Percentiles rank a stretch among this genome's conserved stretches.
Conservation (phyloP, 2,113 vertebrate genomes). For the Actenoides hombroni region DNA sequence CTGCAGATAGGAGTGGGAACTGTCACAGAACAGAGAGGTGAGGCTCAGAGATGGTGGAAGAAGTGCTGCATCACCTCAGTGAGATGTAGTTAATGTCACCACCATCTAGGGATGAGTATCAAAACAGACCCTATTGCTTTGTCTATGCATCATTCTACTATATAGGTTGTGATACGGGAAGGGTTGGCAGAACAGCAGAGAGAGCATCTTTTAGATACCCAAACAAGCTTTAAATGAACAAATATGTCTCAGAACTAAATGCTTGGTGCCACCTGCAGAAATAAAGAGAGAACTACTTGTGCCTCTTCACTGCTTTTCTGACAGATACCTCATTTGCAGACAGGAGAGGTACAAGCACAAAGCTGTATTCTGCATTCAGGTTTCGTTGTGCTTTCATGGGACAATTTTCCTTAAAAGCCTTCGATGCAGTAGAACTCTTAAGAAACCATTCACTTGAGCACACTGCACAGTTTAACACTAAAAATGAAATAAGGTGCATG, state of each 20-base stretch:
- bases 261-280: constrained; percentile 52
- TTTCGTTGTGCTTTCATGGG: neutral
- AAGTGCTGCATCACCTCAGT: neutral
- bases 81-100: neutral
- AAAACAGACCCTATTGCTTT: neutral
- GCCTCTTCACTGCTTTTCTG: neutral
- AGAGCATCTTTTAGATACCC: neutral
- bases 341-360: neutral
- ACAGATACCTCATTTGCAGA: neutral
- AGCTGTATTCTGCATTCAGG: neutral
- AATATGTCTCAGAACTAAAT: neutral
- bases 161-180: neutral
- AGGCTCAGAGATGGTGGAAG: neutral
- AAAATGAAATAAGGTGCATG: neutral
- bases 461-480: neutral
- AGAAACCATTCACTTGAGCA: neutral
- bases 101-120: neutral
- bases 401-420: neutral
- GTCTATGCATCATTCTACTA: neutral
- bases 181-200: neutral
- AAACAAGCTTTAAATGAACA: neutral
- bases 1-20: neutral
- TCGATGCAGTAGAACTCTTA: neutral
- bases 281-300: neutral
- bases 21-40: neutral